These are phyloP conservation scores for Stegodyphus dumicola DNA, from an alignment of 1,140 invertebrate genomes.

Conservation along the genomic window DNA sequence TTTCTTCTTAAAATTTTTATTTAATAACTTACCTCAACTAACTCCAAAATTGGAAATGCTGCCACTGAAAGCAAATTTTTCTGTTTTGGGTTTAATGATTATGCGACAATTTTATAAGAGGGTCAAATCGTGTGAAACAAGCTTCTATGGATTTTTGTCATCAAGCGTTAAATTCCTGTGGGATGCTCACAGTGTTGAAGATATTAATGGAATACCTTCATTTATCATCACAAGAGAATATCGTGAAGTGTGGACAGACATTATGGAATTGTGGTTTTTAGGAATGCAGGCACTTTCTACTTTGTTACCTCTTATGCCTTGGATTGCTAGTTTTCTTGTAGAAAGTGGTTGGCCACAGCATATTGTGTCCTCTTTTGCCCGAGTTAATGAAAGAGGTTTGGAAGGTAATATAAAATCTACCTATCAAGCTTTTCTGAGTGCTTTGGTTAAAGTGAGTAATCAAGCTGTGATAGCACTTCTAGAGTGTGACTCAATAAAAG, in stretches of 20 bases:
- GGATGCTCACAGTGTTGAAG: conserved; percentile 87
- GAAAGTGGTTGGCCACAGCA: conserved; percentile 93
- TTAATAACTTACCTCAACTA: conserved; percentile 85
- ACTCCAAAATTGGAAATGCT: conserved; percentile 86
- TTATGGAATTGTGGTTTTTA: conserved; percentile 91
- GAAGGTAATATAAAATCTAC: conserved; percentile 86
- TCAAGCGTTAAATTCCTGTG: conserved; percentile 83
- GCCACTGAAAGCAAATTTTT: conserved; percentile 84
- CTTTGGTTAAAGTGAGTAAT: conserved; percentile 83
- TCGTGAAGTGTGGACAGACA: conserved; percentile 86
- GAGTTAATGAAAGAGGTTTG: conserved; percentile 83
- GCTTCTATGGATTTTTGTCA: conserved; percentile 60
- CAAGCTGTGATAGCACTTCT: conserved; percentile 79
- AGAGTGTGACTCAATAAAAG: conserved; percentile 80
- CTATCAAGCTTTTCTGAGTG: conserved; percentile 88
- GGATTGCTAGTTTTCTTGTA: conserved; percentile 89
- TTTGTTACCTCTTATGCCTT: conserved; percentile 82
- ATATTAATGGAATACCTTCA: conserved; percentile 80
- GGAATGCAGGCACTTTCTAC: conserved; percentile 91
- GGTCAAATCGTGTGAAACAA: conserved; percentile 62
- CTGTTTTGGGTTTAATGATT: conserved; percentile 83
- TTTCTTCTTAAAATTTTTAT: conserved; percentile 85
- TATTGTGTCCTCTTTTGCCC: conserved; percentile 81
- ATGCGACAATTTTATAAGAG: conserved; percentile 82
- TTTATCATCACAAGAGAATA: conserved; percentile 86